Evolutionary conservation across 1,140 invertebrate genomes (phyloP).

Genomic region (Drosophila kepulauana): DNA sequence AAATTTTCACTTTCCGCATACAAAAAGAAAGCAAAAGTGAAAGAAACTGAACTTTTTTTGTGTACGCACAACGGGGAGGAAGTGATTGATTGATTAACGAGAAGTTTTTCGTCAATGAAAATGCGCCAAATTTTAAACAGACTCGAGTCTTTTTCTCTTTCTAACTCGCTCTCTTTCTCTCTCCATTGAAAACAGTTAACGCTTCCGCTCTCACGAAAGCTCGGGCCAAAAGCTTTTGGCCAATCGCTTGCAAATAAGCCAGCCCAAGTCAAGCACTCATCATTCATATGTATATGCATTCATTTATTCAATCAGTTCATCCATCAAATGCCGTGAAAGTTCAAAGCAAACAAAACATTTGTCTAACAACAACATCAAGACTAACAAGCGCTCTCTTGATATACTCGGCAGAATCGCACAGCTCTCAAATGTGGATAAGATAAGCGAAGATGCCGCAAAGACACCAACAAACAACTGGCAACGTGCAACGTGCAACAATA

Average conservation of each 20-base stretch:
- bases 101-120: constrained; percentile 30
- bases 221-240: constrained; percentile 15
- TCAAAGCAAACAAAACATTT: constrained; percentile 52
- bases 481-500: constrained; percentile 10
- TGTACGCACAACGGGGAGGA: constrained; percentile 9
- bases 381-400: neutral
- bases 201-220: constrained; percentile 16
- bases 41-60: constrained; percentile 55
- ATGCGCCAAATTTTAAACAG: neutral
- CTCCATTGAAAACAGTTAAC: constrained; percentile 1
- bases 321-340: constrained; percentile 43
- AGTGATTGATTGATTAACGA: constrained; percentile 29
- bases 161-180: neutral
- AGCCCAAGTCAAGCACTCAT: constrained; percentile 16
- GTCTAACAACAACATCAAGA: constrained; percentile 9
- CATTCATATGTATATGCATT: constrained; percentile 31
- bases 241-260: constrained; percentile 25
- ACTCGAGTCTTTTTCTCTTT: neutral
- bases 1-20: constrained; percentile 70
- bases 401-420: constrained; percentile 5
- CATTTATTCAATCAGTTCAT: constrained; percentile 45
- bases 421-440: constrained; percentile 18
- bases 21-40: constrained; percentile 62
- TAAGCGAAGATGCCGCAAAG: constrained; percentile 19
- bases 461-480: neutral